phyloP scores from a whole-genome alignment of 2,113 vertebrate genomes.

The Rhynchomys soricoides region DNA sequence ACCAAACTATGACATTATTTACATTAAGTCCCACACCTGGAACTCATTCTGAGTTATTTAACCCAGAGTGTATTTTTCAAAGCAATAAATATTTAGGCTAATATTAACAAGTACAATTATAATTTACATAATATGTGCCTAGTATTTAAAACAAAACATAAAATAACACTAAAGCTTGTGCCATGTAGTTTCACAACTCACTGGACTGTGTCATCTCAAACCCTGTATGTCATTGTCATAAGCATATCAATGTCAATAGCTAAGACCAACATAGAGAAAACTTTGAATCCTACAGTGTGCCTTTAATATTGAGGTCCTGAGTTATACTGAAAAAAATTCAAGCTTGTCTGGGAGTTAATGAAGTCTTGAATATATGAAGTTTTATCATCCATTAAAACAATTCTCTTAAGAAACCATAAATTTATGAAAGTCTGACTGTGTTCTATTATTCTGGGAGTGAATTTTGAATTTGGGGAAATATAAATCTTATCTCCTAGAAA shows the following conservation, averaged over 20 bases:
- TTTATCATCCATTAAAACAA: slow-evolving; percentile 62
- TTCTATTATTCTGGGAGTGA: slow-evolving; percentile 59
- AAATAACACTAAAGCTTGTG: slow-evolving; percentile 55
- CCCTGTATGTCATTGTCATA: not conserved
- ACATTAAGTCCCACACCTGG: slow-evolving; percentile 70
- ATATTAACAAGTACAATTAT: slow-evolving; percentile 72
- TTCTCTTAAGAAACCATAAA: slow-evolving; percentile 66
- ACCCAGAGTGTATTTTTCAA: slow-evolving; percentile 75
- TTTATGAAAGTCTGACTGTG: slow-evolving; percentile 41
- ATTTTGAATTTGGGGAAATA: slow-evolving; percentile 54
- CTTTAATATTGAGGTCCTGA: slow-evolving; percentile 40
- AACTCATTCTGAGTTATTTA: slow-evolving; percentile 78
- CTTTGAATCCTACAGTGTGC: slow-evolving; percentile 12
- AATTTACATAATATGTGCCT: slow-evolving; percentile 71
- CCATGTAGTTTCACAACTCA: slow-evolving; percentile 63
- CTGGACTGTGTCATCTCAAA: slow-evolving; percentile 32
- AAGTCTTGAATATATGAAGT: slow-evolving; percentile 62
- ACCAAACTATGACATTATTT: slow-evolving; percentile 76
- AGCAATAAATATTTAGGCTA: slow-evolving; percentile 77
- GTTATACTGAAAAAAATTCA: slow-evolving; percentile 43
- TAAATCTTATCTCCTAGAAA: slow-evolving; percentile 45
- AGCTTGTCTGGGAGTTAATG: slow-evolving; percentile 67
- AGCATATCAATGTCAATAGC: not conserved
- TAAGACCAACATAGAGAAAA: slow-evolving; percentile 54
- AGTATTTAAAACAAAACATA: slow-evolving; percentile 71